Percentiles rank a stretch among this genome's conserved stretches.
These are phyloP conservation scores for Hydra vulgaris DNA, from an alignment of 30 jellyfish, hydroid and myxozoan species.

Conservation along the genomic window DNA sequence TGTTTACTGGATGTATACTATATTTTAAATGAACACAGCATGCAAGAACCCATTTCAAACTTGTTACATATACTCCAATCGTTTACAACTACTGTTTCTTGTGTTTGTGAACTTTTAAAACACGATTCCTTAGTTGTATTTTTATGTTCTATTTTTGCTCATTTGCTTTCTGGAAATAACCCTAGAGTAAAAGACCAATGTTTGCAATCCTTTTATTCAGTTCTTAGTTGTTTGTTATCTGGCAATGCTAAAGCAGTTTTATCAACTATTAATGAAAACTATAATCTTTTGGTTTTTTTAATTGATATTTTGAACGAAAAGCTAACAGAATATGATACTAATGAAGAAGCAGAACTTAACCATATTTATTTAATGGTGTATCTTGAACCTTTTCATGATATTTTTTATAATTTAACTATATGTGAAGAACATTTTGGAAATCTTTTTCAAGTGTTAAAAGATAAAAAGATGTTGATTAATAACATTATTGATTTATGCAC, in stretches of 20 bases:
- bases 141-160: neutral
- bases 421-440: neutral
- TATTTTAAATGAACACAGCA: neutral
- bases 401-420: neutral
- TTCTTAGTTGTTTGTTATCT: neutral
- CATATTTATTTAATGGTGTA: neutral
- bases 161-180: neutral
- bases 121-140: neutral
- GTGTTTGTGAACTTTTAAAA: constrained; percentile 4
- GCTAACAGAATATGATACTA: neutral
- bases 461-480: neutral
- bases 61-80: constrained; percentile 11
- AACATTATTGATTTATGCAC: neutral
- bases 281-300: neutral
- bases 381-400: neutral
- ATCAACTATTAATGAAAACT: neutral
- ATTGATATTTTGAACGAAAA: neutral
- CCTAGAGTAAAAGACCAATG: neutral
- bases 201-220: neutral
- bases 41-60: neutral
- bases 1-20: neutral
- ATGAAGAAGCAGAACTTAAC: neutral
- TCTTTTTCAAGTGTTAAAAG: neutral
- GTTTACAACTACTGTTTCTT: constrained; percentile 1
- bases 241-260: neutral